Evolutionary conservation across 1,140 invertebrate genomes (phyloP), one percentile per base, ranked within the genome.

Genomic region (Nasonia giraulti): DNA sequence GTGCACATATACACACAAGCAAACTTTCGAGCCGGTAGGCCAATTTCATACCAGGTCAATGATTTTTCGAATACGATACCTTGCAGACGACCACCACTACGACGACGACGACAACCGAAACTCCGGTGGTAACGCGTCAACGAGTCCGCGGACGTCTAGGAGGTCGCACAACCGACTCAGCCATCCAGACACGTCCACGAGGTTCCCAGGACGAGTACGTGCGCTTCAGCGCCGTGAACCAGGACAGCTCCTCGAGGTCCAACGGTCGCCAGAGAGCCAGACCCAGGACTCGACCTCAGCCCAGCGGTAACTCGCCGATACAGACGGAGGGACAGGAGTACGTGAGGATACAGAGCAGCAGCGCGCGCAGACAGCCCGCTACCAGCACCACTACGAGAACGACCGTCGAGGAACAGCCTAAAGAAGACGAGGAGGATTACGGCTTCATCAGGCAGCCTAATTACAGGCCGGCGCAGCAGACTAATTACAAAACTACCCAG

Each of bases 201-300:
- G 90, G 90, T 55, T 82, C 90, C 0, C 90, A 92, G 73, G 91
- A 92, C 66, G 92, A 93, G 33, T 93, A 90, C 82, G 92, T 93
- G 2, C 89, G 90, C n/a, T 93, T 93, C 82, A 92, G 90, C 83
- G 90, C 89, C 7, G 90, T 92, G 7, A 92, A 92, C 82, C 89
- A 91, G 74, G 89, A 91, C 73, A 83, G 86, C 23, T 33, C 78
- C 69, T 12, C 17, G 87, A 69, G 82, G 78, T 83, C 68, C n/a
- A 27, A 68, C 33, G 0, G 84, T 82, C 2, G 82, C 88, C 20
- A 88, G 80, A 7, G 89, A 80, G 44, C 74, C 6, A 87, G 90
- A 55, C 77, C 83, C 7, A 90, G 90, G 77, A 81, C 87, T 11
- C 90, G 90, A 68, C 14, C 80, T 5, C 87, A 90, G 5, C 85